Percentiles rank a stretch among this genome's conserved stretches.
phyloP scores from a whole-genome alignment of 1,140 invertebrate genomes.

The Apis cerana region DNA sequence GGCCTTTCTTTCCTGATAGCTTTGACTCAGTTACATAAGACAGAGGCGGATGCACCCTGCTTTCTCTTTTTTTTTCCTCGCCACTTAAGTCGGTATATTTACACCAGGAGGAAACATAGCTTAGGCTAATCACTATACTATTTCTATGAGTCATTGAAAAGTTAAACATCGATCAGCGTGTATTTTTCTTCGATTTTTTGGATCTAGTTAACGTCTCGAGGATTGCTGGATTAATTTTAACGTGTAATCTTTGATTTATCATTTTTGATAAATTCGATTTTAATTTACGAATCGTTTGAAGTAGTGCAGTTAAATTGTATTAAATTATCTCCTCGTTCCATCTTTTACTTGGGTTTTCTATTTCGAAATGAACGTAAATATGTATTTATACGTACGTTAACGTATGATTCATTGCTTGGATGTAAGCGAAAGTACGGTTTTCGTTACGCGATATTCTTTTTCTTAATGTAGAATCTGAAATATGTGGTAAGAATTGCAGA shows the following conservation, averaged over 20 bases:
- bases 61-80: conserved; percentile 7
- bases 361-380: background rate
- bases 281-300: no score
- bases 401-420: conserved; percentile 7
- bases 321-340: background rate
- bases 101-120: background rate
- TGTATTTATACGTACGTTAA: background rate
- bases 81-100: conserved; percentile 22
- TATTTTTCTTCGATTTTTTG: background rate
- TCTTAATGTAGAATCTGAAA: background rate
- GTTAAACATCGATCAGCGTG: background rate
- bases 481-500: background rate
- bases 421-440: background rate
- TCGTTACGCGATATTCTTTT: background rate
- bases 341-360: background rate
- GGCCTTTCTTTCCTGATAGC: conserved; percentile 24
- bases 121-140: background rate
- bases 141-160: background rate
- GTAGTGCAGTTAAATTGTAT: background rate
- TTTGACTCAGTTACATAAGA: conserved; percentile 47
- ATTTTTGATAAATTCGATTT: no score
- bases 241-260: no score
- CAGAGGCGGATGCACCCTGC: conserved; percentile 42
- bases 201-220: no score
- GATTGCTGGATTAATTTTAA: no score